These are phyloP conservation scores for Epirrhoe tristata DNA, from an alignment of 2,888 invertebrate genomes.

Conservation along the genomic window DNA sequence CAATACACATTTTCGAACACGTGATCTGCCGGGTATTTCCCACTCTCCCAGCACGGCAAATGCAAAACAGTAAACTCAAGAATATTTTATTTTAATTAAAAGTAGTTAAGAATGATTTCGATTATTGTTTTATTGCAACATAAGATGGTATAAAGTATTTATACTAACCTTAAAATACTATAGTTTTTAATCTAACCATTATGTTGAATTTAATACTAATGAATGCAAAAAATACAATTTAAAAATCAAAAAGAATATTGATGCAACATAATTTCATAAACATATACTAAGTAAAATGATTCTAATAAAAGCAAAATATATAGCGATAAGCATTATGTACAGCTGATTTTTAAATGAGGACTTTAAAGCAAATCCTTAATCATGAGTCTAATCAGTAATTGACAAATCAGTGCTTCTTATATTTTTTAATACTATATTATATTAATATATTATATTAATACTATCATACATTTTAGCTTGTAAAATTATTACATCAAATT, in stretches of 20 bases:
- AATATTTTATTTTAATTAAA: too few species aligned
- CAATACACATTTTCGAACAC: too few species aligned
- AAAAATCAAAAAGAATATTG: background rate
- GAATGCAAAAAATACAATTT: background rate
- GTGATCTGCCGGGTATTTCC: too few species aligned
- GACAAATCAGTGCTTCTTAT: slow-evolving; percentile 79
- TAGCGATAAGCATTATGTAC: slow-evolving; percentile 60
- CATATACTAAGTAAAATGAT: slow-evolving; percentile 5
- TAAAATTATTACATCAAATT: too few species aligned
- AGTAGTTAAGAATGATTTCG: too few species aligned
- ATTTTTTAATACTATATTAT: slow-evolving; percentile 2
- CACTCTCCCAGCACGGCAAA: too few species aligned
- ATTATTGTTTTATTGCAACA: too few species aligned
- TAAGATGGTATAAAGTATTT: background rate
- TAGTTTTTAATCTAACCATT: background rate
- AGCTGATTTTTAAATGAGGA: slow-evolving; percentile 59
- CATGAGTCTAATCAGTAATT: slow-evolving; percentile 82
- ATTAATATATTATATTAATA: background rate
- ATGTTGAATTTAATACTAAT: background rate
- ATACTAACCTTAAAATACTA: background rate
- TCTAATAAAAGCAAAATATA: slow-evolving; percentile 9
- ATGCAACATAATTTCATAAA: background rate
- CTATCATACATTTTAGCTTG: too few species aligned
- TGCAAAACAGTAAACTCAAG: too few species aligned
- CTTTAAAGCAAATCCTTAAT: slow-evolving; percentile 75